phyloP scores from a whole-genome alignment of 2,113 vertebrate genomes.

The Tyto alba region DNA sequence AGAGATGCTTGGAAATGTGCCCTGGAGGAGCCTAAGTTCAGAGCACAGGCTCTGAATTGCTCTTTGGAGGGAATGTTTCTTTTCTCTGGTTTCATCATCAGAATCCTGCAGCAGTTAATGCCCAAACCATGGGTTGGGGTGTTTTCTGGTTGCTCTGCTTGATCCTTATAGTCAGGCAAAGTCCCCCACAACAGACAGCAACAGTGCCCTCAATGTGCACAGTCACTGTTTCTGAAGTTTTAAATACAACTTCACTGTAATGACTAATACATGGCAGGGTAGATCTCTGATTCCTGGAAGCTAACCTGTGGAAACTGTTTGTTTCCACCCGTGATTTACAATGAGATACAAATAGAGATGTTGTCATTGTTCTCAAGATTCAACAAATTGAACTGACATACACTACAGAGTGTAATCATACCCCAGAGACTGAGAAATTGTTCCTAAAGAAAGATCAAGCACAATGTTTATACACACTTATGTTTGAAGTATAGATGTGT shows the following conservation, averaged over 20 bases:
- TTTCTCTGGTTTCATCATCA: neutral
- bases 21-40: neutral
- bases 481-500: neutral
- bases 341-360: neutral
- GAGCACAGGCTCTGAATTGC: neutral
- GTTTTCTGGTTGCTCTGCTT: neutral
- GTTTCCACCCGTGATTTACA: neutral
- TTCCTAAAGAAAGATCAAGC: neutral
- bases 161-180: neutral
- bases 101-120: neutral
- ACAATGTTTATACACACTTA: neutral
- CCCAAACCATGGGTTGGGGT: too few relatives aligned
- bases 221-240: neutral
- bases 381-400: neutral
- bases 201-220: fast-evolving
- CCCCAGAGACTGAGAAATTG: conserved; percentile 4
- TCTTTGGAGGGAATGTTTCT: neutral
- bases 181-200: neutral
- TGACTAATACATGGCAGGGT: neutral
- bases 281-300: neutral
- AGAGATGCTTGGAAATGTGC: neutral
- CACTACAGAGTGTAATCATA: neutral
- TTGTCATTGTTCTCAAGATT: neutral
- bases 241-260: fast-evolving
- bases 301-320: neutral